phyloP scores from a whole-genome alignment of 1,140 invertebrate genomes.

The Glossosoma conforme region DNA sequence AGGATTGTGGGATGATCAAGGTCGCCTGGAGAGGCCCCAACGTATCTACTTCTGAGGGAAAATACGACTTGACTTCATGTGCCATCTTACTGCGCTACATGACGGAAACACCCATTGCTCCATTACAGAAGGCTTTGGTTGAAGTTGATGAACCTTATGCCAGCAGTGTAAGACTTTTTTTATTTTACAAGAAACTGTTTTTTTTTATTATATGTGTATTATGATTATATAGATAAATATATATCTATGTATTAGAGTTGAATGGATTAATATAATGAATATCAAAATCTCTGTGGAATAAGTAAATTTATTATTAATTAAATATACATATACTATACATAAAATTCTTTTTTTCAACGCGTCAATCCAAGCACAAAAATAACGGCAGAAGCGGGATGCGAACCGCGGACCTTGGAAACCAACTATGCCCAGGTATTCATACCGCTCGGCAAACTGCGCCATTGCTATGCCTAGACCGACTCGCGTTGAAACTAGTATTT shows the following conservation, averaged over 20 bases:
- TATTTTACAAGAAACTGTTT: not conserved
- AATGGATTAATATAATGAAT: not conserved
- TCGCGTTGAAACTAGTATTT: too few species aligned
- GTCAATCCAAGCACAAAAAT: too few species aligned
- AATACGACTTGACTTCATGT: slow-evolving; percentile 58
- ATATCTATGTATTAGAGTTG: not conserved
- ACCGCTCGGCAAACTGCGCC: too few species aligned
- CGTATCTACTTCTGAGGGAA: slow-evolving; percentile 44
- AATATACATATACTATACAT: too few species aligned
- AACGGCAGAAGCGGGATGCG: too few species aligned
- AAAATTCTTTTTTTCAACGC: too few species aligned
- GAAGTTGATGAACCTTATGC: slow-evolving; percentile 78
- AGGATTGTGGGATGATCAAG: slow-evolving; percentile 75
- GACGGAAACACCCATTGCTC: slow-evolving; percentile 77
- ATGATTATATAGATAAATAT: not conserved
- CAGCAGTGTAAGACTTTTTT: slow-evolving; percentile 58
- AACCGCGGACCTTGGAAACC: too few species aligned
- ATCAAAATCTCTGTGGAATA: not conserved
- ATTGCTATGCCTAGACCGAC: too few species aligned
- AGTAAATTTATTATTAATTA: too few species aligned
- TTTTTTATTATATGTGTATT: slow-evolving; percentile 5
- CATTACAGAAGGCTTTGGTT: slow-evolving; percentile 78
- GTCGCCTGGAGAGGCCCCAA: slow-evolving; percentile 81
- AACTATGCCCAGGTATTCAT: too few species aligned
- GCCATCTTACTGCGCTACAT: slow-evolving; percentile 78